A percentile compares a stretch with the other conserved stretches of the same genome.
Evolutionary conservation across 2,797 vertebrate species (phyloP).

Genomic region (Karalla daura): DNA sequence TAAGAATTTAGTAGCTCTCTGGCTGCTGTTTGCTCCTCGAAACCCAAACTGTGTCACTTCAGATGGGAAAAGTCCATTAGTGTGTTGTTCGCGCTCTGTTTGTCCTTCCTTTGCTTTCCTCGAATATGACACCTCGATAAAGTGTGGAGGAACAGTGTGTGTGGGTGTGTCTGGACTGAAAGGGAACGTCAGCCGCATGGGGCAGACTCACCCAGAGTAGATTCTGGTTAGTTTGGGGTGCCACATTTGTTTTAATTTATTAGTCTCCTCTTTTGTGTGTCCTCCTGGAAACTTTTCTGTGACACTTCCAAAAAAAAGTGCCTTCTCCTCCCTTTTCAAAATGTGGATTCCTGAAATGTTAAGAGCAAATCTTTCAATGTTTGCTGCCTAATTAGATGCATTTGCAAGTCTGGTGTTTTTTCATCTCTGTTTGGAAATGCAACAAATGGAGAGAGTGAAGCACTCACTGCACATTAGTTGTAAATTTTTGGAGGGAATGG

Average conservation of each 20-base stretch:
- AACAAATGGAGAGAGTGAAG: neutral
- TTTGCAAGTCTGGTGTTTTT: neutral
- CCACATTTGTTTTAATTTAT: too few relatives aligned
- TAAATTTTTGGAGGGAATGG: neutral
- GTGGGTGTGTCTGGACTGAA: neutral
- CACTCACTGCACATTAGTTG: neutral
- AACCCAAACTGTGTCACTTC: slow-evolving; percentile 5
- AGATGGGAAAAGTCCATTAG: slow-evolving; percentile 18
- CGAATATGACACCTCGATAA: slow-evolving; percentile 16
- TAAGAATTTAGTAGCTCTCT: neutral
- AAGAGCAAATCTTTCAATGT: neutral
- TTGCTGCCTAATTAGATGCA: neutral
- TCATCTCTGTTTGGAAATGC: neutral
- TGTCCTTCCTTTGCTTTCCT: slow-evolving; percentile 7
- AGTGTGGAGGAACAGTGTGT: neutral
- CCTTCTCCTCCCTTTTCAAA: neutral
- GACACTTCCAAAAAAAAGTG: neutral
- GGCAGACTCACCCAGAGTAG: too few relatives aligned
- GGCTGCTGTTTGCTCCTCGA: neutral
- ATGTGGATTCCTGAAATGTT: neutral
- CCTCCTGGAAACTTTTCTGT: neutral
- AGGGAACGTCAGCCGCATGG: neutral
- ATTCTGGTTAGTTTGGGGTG: too few relatives aligned
- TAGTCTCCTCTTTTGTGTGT: neutral
- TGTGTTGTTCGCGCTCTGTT: neutral